A percentile compares a stretch with the other conserved stretches of the same genome.
phyloP scores from a whole-genome alignment of 2,888 invertebrate genomes.

The Ashinkailepas kermadecensis region DNA sequence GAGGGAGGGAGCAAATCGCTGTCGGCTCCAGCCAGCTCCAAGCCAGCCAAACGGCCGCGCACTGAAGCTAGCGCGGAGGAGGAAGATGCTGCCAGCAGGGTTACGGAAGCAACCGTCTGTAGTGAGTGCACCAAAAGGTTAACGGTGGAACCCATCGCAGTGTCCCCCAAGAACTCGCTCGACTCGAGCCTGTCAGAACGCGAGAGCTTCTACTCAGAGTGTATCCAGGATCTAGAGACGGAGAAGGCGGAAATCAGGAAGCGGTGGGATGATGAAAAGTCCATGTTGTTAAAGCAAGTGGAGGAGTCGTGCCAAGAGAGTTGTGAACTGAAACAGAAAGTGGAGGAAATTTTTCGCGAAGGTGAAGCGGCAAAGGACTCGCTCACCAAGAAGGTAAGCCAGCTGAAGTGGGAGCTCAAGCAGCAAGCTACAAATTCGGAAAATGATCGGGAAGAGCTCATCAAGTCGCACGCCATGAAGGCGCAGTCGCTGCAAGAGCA shows the following conservation, averaged over 20 bases:
- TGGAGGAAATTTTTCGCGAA: not conserved
- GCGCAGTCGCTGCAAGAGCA: slow-evolving; percentile 5
- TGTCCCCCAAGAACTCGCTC: not conserved
- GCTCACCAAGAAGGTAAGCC: not conserved
- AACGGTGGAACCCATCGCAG: not conserved
- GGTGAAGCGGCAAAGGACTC: not conserved
- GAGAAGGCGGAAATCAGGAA: slow-evolving; percentile 3
- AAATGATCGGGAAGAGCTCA: not conserved
- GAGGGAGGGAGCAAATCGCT: not conserved
- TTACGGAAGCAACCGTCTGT: not conserved
- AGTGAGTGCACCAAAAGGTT: not conserved
- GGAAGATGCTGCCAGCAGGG: not conserved
- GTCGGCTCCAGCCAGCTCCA: not conserved
- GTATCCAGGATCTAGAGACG: slow-evolving; percentile 21
- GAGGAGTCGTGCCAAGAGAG: not conserved
- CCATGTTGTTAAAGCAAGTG: not conserved
- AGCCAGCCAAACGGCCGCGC: not conserved
- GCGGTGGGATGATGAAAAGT: slow-evolving; percentile 18
- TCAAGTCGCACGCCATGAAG: not conserved
- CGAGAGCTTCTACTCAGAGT: slow-evolving; percentile 18
- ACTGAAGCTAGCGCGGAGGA: not conserved
- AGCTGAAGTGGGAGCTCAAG: not conserved
- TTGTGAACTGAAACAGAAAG: not conserved
- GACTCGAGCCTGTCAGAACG: slow-evolving; percentile 3
- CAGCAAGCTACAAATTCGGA: not conserved